A percentile compares a stretch with the other conserved stretches of the same genome.
phyloP scores from a whole-genome alignment of 2,888 invertebrate species.

The Stratiomys singularior region DNA sequence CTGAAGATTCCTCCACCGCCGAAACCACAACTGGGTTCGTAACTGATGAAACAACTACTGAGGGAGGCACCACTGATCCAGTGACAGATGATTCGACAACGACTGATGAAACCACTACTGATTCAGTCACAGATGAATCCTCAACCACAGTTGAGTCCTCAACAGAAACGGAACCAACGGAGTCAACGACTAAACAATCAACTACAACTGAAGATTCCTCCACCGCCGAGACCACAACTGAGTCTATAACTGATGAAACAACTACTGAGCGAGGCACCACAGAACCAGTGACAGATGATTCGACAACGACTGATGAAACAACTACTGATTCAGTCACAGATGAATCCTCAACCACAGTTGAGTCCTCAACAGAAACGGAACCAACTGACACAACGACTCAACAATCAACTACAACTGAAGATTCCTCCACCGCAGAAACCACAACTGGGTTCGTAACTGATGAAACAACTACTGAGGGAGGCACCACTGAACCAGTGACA shows the following conservation, averaged over 20 bases:
- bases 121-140: not conserved
- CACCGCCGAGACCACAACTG: not conserved
- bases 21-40: not conserved
- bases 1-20: not conserved
- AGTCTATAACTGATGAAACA: not conserved
- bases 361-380: not conserved
- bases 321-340: no score
- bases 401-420: no score
- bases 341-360: not conserved
- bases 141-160: not conserved
- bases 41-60: not conserved
- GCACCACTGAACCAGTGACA: not conserved
- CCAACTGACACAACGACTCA: no score
- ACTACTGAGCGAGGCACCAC: not conserved
- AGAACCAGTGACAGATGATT: no score
- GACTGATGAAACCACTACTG: not conserved
- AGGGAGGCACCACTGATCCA: not conserved
- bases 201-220: not conserved
- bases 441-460: not conserved
- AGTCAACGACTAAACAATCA: not conserved
- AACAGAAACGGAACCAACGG: not conserved
- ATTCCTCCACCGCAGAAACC: not conserved
- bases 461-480: not conserved
- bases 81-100: not conserved
- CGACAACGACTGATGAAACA: no score